Conservation (phyloP, 2,113 vertebrate genomes). For the Stigmatopora nigra region DNA sequence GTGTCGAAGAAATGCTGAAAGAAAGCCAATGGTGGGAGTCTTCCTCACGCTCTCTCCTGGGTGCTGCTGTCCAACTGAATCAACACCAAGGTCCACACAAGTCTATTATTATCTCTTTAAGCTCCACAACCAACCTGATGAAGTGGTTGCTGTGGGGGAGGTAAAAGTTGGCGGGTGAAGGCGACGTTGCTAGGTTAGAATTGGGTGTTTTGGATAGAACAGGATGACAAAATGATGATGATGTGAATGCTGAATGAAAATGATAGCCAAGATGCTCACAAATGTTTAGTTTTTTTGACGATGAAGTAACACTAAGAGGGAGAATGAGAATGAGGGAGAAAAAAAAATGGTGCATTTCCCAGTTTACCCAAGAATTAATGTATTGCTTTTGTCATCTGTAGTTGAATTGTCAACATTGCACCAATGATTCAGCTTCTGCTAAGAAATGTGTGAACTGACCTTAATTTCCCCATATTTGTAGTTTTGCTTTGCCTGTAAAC, state of each 20-base stretch:
- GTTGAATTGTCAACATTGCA: no score
- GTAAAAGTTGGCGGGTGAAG: conserved; percentile 15
- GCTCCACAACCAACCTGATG: conserved; percentile 51
- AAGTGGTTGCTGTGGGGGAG: conserved; percentile 54
- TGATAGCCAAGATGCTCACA: conserved; percentile 9
- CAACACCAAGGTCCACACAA: conserved; percentile 60
- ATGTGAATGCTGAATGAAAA: conserved; percentile 27
- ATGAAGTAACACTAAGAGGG: no score
- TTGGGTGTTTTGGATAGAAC: neutral
- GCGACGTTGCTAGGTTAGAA: conserved; percentile 21
- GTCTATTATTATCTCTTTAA: conserved; percentile 71
- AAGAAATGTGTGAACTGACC: neutral
- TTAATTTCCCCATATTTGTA: neutral
- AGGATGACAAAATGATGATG: neutral
- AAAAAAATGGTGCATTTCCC: no score
- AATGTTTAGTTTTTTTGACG: neutral
- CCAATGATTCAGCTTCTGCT: no score
- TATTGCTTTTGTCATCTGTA: neutral
- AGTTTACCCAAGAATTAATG: neutral
- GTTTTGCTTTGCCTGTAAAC: no score
- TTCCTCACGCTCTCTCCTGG: conserved; percentile 44
- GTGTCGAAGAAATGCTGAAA: conserved; percentile 46
- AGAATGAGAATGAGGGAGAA: neutral
- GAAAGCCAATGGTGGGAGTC: conserved; percentile 49
- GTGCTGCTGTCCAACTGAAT: conserved; percentile 66